phyloP scores from a whole-genome alignment of 2,888 invertebrate genomes.

The Isotomurus palustris region DNA sequence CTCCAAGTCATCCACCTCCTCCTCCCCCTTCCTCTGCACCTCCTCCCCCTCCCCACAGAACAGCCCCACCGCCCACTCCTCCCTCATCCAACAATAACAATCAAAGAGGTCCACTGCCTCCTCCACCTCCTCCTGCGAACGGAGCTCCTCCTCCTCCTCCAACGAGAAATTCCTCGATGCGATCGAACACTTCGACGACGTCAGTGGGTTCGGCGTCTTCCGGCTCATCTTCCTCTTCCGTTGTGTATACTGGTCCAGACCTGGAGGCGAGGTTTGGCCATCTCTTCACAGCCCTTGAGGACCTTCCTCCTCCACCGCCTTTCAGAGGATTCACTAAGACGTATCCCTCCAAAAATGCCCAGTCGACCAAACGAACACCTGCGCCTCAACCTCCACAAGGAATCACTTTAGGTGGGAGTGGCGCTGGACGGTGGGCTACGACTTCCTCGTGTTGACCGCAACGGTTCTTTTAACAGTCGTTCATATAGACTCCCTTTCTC shows the following conservation, averaged over 20 bases:
- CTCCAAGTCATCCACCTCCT: slow-evolving; percentile 47
- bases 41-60: slow-evolving; percentile 48
- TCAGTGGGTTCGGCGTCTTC: slow-evolving; percentile 38
- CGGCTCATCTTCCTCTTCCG: slow-evolving; percentile 35
- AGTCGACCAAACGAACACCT: slow-evolving; percentile 54
- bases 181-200: slow-evolving; percentile 50
- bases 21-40: slow-evolving; percentile 53
- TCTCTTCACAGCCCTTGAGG: slow-evolving; percentile 59
- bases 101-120: too few relatives aligned
- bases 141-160: slow-evolving; percentile 58
- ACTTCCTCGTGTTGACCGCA: too few relatives aligned
- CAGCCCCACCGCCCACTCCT: slow-evolving; percentile 44
- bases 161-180: slow-evolving; percentile 61
- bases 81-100: slow-evolving; percentile 39
- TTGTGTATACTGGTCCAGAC: slow-evolving; percentile 52
- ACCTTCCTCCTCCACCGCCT: slow-evolving; percentile 66
- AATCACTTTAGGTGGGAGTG: too few relatives aligned
- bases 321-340: slow-evolving; percentile 64
- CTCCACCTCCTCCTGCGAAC: slow-evolving; percentile 36
- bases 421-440: too few relatives aligned
- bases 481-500: too few relatives aligned
- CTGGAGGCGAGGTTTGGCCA: slow-evolving; percentile 65
- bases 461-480: too few relatives aligned
- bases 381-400: slow-evolving; percentile 63
- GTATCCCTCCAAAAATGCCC: slow-evolving; percentile 62